Base-by-base conservation (phyloP, 2,888 invertebrate species). In the Glyphotaelius pellucidus region DNA sequence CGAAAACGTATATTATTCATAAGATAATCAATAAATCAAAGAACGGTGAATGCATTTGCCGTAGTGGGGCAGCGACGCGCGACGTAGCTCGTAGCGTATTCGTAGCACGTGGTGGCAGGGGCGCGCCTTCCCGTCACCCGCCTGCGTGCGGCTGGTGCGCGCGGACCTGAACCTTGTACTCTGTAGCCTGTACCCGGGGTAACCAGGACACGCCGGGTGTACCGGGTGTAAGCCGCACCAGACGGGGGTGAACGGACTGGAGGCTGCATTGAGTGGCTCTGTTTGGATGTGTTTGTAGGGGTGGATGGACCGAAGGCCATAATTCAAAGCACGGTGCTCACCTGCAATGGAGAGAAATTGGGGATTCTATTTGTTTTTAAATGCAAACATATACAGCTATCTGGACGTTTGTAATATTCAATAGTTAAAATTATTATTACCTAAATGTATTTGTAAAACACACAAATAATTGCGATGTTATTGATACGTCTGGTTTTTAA, bases 91-190 rank as follows among this genome's bases (percentile, higher is more conserved):
- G 83, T 83, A 83, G 83, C 83, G 83, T 38, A 83, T 32, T 25
- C 83, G 83, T 83, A 83, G 83, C 83, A 83, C 83, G 83, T 83
- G 83, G 83, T 32, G 83, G 19, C 35, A 83, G 32, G 35, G 83
- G 83, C 83, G 35, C 35, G 83, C 9, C 67, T 9, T 67, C 52
- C 19, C 52, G 52, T 19, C 83, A 25, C 35, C 81, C 81, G 32
- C 35, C 83, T 83, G 83, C 83, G 83, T 38, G 83, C 15, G 25
- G 7, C 35, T 19, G 83, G 83, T 83, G 83, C 83, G 83, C 83
- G 81, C 15, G 32, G 81, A 32, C 67, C 67, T 32, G 83, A 15
- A 83, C 83, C 83, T 81, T 32, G 81, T 32, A 15, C 67, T 2
- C 25, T 32, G 81, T 32, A 15, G 9, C 25, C 25, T 32, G 83